These are phyloP conservation scores for Choloepus didactylus DNA, from an alignment of 2,797 vertebrate species.

Conservation along the genomic window DNA sequence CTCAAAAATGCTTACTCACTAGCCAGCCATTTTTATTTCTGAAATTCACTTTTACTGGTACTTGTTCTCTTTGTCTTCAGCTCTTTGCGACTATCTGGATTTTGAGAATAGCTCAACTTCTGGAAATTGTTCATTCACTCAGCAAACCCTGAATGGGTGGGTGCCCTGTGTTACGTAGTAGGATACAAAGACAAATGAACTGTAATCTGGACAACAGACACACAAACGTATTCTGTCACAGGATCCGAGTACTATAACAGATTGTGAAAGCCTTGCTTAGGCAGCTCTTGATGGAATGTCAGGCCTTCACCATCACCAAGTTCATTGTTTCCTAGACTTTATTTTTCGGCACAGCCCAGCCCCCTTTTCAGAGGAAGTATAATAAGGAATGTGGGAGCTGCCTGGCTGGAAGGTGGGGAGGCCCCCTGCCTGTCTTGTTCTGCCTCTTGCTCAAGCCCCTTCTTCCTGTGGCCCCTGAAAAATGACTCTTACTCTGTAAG, in stretches of 20 bases:
- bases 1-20: conserved; percentile 19
- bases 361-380: not conserved
- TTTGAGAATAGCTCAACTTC: conserved; percentile 47
- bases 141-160: not conserved
- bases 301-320: not conserved
- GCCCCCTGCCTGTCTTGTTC: not conserved
- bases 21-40: conserved; percentile 28
- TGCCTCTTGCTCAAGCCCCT: not conserved
- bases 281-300: not conserved
- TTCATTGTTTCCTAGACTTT: conserved; percentile 19
- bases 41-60: not conserved
- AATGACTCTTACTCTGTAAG: not conserved
- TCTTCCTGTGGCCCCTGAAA: not conserved
- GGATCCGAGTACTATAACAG: not conserved
- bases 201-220: conserved; percentile 17
- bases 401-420: not conserved
- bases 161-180: conserved; percentile 7
- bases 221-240: not conserved
- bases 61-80: not conserved
- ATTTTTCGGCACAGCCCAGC: not conserved
- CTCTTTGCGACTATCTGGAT: conserved; percentile 5
- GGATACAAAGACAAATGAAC: conserved; percentile 26
- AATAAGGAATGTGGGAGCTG: not conserved
- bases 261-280: conserved; percentile 4
- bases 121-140: conserved; percentile 35